Evolutionary conservation across 2,888 invertebrate species (phyloP), one percentile per base, ranked within the genome.

Genomic region (Leptinotarsa juncta): DNA sequence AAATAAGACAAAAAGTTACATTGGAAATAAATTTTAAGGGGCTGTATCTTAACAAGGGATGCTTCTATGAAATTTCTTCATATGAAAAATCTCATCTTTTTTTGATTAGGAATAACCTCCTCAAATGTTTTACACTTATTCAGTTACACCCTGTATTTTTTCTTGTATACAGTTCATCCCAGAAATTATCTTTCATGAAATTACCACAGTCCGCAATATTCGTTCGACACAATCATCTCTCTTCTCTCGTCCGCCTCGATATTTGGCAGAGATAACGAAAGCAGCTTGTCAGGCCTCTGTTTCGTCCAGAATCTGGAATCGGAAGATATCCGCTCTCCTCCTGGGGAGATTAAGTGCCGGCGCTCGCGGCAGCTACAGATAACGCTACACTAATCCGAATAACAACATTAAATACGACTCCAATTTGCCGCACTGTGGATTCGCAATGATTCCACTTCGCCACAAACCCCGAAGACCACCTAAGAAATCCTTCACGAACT

Each of bases 361-460:
- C 83, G 85, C 84, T 86, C 84, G 86, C 86, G 86, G 86, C 86
- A 86, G 86, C 84, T 85, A 85, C 85, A 87, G 87, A 87, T 87
- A 87, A 87, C 86, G 81, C 81, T 80, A 84, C 86, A 85, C 86
- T 88, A 88, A 88, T 88, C 88, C 88, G 85, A 88, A 88, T 89
- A 89, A 89, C 88, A 89, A 88, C 89, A 88, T 89, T 89, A 89
- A 89, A 89, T 89, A 88, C 89, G 88, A 87, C 88, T 88, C 87
- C 89, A 89, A 89, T 89, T 89, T 89, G 87, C 89, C 89, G 89
- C 89, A 86, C 87, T 87, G 89, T 88, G 89, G 87, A 87, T 88
- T 88, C 85, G 86, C 85, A 86, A 87, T 86, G 84, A 86, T 87
- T 85, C 83, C 83, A 82, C 83, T 82, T 84, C 82, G 84, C 85